These are phyloP conservation scores for Microtus ochrogaster DNA, from an alignment of 2,113 vertebrate species.

Conservation along the genomic window DNA sequence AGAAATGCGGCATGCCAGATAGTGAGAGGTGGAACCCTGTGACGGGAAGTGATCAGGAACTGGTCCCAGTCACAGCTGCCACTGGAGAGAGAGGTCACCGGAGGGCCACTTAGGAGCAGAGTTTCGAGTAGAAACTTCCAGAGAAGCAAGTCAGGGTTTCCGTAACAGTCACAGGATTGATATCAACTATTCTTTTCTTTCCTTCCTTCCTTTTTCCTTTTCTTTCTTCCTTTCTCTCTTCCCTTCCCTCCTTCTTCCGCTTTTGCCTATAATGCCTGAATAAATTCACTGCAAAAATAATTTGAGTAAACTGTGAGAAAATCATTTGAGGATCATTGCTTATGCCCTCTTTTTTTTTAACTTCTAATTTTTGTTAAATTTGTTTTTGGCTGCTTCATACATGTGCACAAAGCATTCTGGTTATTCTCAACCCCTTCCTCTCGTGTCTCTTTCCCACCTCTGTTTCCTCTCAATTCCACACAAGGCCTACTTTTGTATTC, in stretches of 20 bases:
- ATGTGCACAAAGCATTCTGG: background rate
- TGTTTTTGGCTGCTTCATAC: background rate
- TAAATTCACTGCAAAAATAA: background rate
- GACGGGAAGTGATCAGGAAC: background rate
- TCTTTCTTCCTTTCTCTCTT: rapidly evolving
- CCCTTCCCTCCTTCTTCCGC: too few relatives aligned
- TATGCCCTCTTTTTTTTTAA: background rate
- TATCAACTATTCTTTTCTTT: background rate
- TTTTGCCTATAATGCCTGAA: background rate
- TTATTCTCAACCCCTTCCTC: background rate
- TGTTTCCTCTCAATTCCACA: background rate
- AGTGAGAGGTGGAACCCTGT: too few relatives aligned
- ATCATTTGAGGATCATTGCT: background rate
- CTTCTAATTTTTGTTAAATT: background rate
- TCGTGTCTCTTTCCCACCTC: background rate
- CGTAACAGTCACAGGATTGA: background rate
- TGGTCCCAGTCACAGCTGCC: background rate
- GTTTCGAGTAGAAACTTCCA: background rate
- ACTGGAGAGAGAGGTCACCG: background rate
- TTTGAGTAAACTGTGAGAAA: background rate
- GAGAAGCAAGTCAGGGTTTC: background rate
- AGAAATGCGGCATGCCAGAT: background rate
- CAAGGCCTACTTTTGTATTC: background rate
- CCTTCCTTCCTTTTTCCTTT: too few relatives aligned
- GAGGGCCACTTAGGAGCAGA: background rate